These are phyloP conservation scores for Atta colombica DNA, from an alignment of 1,140 invertebrate genomes.

Conservation along the genomic window DNA sequence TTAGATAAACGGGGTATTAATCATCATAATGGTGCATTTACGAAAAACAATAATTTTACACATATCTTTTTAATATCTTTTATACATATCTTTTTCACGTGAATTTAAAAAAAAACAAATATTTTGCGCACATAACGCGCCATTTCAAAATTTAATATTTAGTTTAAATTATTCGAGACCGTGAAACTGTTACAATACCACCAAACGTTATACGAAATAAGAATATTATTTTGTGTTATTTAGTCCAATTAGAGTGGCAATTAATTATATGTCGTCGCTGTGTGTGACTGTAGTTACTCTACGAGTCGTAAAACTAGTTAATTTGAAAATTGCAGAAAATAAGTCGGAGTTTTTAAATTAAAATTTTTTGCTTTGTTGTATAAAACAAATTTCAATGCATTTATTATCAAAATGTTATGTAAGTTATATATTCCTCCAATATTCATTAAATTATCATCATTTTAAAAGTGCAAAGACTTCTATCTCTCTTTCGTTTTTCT, in stretches of 20 bases:
- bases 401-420: neutral
- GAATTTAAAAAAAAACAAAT: neutral
- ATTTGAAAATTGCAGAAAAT: constrained; percentile 43
- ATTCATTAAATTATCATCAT: constrained; percentile 1
- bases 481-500: too few species aligned
- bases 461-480: neutral
- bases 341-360: constrained; percentile 43
- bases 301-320: constrained; percentile 17
- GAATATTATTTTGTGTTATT: constrained; percentile 41
- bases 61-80: neutral
- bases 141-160: neutral
- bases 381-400: neutral
- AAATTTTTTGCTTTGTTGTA: constrained; percentile 14
- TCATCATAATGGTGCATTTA: neutral
- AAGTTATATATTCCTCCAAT: neutral
- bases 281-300: neutral
- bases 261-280: constrained; percentile 44
- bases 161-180: neutral
- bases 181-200: neutral
- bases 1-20: neutral
- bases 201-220: constrained; percentile 7
- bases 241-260: constrained; percentile 36
- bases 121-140: neutral
- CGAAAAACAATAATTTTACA: neutral
- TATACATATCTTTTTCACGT: neutral